phyloP scores from a whole-genome alignment of 2,113 vertebrate species.

The Tachysurus vachellii region DNA sequence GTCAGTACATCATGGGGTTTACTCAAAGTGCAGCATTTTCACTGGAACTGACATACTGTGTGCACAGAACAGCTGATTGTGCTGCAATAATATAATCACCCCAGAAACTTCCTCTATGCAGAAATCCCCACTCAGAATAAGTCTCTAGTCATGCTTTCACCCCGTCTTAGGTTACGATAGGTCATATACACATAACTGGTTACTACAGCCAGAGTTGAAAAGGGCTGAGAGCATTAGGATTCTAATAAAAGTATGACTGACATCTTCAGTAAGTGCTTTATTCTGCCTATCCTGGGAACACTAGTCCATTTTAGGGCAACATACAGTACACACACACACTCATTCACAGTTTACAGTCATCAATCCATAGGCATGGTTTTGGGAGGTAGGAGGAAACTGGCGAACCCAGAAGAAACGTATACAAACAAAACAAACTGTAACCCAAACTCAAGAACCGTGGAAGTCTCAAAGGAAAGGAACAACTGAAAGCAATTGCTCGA shows the following conservation, averaged over 20 bases:
- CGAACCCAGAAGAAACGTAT: background rate
- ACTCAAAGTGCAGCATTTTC: background rate
- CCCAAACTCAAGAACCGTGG: background rate
- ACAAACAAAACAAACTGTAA: background rate
- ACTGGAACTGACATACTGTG: background rate
- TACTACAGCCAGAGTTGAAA: background rate
- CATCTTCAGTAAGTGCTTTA: background rate
- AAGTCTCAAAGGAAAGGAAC: background rate
- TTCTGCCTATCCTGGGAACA: background rate
- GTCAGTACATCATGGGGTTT: constrained; percentile 3
- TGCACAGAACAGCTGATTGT: constrained; percentile 2
- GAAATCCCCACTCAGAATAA: background rate
- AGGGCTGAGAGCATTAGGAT: background rate
- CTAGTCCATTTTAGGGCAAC: background rate
- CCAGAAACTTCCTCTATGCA: constrained; percentile 2
- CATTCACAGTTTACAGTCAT: too few relatives aligned
- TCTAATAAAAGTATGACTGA: background rate
- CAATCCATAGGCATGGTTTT: background rate
- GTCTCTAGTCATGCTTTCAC: background rate
- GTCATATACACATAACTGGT: background rate
- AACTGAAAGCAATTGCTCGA: background rate
- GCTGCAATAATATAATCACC: background rate
- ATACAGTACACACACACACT: background rate
- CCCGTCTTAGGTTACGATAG: background rate
- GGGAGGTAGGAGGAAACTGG: background rate